Evolutionary conservation across 2,797 vertebrate species (phyloP).

Genomic region (Orientallactaga sibirica): DNA sequence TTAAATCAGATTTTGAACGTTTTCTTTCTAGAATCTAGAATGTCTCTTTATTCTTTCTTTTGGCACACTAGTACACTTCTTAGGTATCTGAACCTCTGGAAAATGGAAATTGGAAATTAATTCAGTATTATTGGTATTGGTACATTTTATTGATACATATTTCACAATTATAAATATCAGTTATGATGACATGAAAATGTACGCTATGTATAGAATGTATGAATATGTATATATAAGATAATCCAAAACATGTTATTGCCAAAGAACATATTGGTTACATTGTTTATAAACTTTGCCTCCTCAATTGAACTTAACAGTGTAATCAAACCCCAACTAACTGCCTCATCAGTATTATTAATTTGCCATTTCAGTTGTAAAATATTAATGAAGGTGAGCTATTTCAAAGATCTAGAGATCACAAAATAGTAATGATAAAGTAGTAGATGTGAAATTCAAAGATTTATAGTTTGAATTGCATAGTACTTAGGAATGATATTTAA

Average conservation of each 20-base stretch:
- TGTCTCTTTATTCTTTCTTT: conserved; percentile 37
- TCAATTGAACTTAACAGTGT: conserved; percentile 32
- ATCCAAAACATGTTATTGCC: conserved; percentile 39
- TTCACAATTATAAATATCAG: conserved; percentile 58
- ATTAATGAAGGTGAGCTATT: conserved; percentile 23
- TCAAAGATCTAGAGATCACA: neutral
- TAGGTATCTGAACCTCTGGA: conserved; percentile 27
- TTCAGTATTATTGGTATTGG: neutral
- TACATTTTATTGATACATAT: conserved; percentile 23
- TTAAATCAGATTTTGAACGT: conserved; percentile 52
- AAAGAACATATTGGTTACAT: conserved; percentile 53
- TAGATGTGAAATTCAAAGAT: conserved; percentile 21
- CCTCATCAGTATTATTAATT: conserved; percentile 46
- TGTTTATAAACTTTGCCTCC: conserved; percentile 48
- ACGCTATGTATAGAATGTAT: conserved; percentile 9
- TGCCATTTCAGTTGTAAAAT: conserved; percentile 61
- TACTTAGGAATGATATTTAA: conserved; percentile 37
- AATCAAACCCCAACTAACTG: conserved; percentile 54
- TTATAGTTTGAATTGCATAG: neutral
- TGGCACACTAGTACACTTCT: neutral
- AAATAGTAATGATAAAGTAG: conserved; percentile 22
- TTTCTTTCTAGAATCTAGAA: conserved; percentile 31
- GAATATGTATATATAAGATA: conserved; percentile 13
- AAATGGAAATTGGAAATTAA: conserved; percentile 18
- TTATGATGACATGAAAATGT: conserved; percentile 44